A percentile compares a stretch with the other conserved stretches of the same genome.
Conservation (phyloP, 2,113 vertebrate genomes). For the Coracopsis vasa region DNA sequence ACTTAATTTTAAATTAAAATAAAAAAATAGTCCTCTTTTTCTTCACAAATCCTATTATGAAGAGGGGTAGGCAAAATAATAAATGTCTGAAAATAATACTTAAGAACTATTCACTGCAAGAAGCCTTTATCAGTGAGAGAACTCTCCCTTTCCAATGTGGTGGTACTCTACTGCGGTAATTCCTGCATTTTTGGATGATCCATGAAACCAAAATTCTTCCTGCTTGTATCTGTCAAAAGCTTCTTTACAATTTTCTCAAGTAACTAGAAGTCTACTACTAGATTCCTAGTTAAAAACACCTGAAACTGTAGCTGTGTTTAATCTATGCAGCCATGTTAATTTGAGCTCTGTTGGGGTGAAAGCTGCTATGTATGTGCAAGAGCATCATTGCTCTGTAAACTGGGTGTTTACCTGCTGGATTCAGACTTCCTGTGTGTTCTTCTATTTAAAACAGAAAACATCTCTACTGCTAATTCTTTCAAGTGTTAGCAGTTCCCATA, state of each 20-base stretch:
- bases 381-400: background rate
- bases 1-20: background rate
- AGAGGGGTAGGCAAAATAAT: background rate
- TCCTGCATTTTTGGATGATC: background rate
- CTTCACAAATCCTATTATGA: background rate
- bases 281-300: background rate
- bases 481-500: background rate
- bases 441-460: background rate
- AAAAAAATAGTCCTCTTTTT: background rate
- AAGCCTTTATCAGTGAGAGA: background rate
- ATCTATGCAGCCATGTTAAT: background rate
- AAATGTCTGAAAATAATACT: background rate
- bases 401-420: background rate
- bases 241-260: background rate
- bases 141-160: rapidly evolving
- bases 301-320: background rate
- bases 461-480: background rate
- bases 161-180: background rate
- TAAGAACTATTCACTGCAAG: background rate
- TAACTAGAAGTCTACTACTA: background rate
- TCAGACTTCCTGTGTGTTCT: background rate
- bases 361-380: background rate
- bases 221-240: background rate
- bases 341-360: background rate
- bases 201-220: background rate